These are phyloP conservation scores for Trichoplusia ni DNA, from an alignment of 1,140 invertebrate genomes.

Conservation along the genomic window DNA sequence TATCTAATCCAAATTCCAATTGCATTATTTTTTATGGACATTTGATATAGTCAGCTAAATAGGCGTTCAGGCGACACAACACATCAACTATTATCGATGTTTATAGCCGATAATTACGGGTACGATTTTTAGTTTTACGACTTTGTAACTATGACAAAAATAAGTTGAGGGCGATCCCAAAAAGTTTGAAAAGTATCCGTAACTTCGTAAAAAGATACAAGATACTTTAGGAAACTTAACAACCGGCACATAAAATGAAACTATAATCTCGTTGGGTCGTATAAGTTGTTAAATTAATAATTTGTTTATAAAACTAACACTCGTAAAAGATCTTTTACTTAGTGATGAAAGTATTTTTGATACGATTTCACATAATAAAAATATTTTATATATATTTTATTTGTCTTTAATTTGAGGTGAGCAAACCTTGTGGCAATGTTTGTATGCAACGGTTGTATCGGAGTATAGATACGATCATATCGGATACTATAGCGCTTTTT, in stretches of 20 bases:
- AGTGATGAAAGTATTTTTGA: constrained; percentile 24
- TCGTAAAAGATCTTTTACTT: constrained; percentile 25
- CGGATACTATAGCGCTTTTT: too few species aligned
- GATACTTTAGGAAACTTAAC: constrained; percentile 21
- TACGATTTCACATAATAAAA: constrained; percentile 22
- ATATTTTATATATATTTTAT: constrained; percentile 15
- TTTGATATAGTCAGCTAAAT: constrained; percentile 18
- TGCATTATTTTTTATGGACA: constrained; percentile 18
- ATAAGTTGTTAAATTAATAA: constrained; percentile 29
- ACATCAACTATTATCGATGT: constrained; percentile 27
- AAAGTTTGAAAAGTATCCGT: constrained; percentile 3
- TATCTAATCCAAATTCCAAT: constrained; percentile 18
- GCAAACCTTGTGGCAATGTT: too few species aligned
- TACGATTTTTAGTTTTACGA: constrained; percentile 29
- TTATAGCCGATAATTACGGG: constrained; percentile 21
- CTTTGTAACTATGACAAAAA: constrained; percentile 20
- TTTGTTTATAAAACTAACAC: constrained; percentile 29
- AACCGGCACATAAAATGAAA: constrained; percentile 25
- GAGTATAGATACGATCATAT: too few species aligned
- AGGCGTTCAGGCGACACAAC: not conserved
- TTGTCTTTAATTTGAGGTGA: constrained; percentile 16
- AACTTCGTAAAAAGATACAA: constrained; percentile 25
- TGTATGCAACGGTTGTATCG: too few species aligned
- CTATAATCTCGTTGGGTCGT: constrained; percentile 10
- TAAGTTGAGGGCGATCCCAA: constrained; percentile 5